phyloP scores from a whole-genome alignment of 2,888 invertebrate species.

The Caenorhabditis sp. region DNA sequence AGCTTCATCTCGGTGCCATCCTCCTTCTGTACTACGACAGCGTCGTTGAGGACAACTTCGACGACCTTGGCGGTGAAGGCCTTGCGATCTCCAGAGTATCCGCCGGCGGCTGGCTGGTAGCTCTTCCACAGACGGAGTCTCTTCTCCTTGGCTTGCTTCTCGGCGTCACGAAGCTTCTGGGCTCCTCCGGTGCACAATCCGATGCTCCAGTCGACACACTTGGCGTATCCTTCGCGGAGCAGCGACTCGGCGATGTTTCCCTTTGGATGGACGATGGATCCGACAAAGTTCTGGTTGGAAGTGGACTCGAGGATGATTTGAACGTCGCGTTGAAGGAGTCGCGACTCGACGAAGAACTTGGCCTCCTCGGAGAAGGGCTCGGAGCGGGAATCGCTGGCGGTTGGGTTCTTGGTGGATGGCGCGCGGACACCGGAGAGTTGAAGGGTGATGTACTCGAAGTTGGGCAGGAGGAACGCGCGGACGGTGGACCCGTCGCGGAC shows the following conservation, averaged over 20 bases:
- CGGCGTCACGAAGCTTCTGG: constrained; percentile 91
- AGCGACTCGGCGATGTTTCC: constrained; percentile 95
- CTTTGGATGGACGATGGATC: constrained; percentile 92
- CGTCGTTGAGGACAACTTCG: constrained; percentile 96
- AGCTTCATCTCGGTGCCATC: constrained; percentile 92
- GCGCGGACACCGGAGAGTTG: constrained; percentile 93
- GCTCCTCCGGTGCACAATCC: constrained; percentile 90
- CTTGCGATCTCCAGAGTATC: constrained; percentile 72
- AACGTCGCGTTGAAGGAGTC: constrained; percentile 93
- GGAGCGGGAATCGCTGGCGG: constrained; percentile 84
- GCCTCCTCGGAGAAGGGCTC: constrained; percentile 92
- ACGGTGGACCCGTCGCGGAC: constrained; percentile 98
- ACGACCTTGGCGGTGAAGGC: constrained; percentile 84
- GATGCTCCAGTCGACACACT: constrained; percentile 95
- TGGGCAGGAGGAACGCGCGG: constrained; percentile 92
- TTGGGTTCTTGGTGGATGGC: constrained; percentile 66
- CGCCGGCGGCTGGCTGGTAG: constrained; percentile 87
- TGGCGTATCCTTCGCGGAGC: constrained; percentile 92
- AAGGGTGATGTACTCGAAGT: constrained; percentile 93
- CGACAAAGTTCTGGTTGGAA: constrained; percentile 94
- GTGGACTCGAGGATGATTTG: constrained; percentile 92
- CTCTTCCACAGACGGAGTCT: constrained; percentile 93
- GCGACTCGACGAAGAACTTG: constrained; percentile 93
- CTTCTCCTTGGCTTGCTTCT: constrained; percentile 91
- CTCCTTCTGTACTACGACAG: constrained; percentile 90